A percentile compares a stretch with the other conserved stretches of the same genome.
These are phyloP conservation scores for Syrrhaptes paradoxus DNA, from an alignment of 2,113 vertebrate genomes.

Conservation along the genomic window DNA sequence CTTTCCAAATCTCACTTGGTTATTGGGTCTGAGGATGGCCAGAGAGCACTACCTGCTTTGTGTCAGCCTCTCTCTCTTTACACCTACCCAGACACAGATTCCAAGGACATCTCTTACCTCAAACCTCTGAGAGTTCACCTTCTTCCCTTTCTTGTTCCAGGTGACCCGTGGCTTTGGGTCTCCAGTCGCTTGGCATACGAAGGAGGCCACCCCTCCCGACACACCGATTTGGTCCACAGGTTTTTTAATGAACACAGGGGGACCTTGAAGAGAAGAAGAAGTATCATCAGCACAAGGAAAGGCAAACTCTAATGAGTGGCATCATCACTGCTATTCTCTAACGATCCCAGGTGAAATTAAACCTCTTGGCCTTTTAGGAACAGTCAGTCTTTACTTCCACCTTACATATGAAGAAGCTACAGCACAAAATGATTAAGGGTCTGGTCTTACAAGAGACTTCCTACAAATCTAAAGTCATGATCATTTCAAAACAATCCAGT, in stretches of 20 bases:
- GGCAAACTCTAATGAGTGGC: not conserved
- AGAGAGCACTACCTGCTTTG: not conserved
- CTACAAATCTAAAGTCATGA: not conserved
- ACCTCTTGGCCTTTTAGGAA: not conserved
- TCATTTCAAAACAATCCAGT: not conserved
- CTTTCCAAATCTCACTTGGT: not conserved
- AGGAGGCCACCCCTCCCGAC: conserved; percentile 95
- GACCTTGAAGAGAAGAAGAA: conserved; percentile 42
- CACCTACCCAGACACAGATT: not conserved
- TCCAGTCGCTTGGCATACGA: conserved; percentile 95
- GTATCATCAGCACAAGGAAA: not conserved
- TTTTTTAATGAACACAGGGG: conserved; percentile 90
- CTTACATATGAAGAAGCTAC: not conserved
- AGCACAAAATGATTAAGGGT: not conserved
- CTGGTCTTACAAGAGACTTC: not conserved
- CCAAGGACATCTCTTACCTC: conserved; percentile 80
- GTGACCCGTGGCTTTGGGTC: conserved; percentile 94
- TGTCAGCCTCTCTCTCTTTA: not conserved
- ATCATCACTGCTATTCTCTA: not conserved
- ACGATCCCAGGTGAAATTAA: not conserved
- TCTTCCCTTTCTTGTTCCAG: conserved; percentile 99
- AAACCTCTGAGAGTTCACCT: conserved; percentile 96
- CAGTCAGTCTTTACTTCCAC: not conserved
- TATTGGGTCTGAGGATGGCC: not conserved
- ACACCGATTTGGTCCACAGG: conserved; percentile 96